Evolutionary conservation across 1,140 invertebrate species (phyloP), one percentile per base, ranked within the genome.

Genomic region (Drosophila kanapiae): DNA sequence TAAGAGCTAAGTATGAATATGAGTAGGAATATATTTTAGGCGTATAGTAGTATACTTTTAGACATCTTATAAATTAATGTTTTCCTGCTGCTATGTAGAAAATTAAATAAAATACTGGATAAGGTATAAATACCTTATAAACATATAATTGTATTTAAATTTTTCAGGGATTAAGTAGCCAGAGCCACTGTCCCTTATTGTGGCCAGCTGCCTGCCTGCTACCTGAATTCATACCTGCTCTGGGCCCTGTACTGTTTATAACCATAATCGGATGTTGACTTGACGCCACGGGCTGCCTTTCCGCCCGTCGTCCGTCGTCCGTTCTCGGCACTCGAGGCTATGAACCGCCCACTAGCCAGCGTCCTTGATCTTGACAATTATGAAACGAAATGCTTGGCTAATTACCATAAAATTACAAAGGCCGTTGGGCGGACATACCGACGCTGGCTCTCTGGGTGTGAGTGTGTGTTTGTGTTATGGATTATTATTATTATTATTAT

Each of bases 341-440:
- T 64, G 48, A 10, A 13, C 58, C 62, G 67, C 79, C 80, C 61
- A 68, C 65, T 57, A 63, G 45, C 53, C 61, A 23, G 60, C 54
- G 83, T 88, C 83, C 83, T 87, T 87, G 83, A 87, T 87, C 84
- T 87, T 87, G 83, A 80, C 84, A 77, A 88, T 84, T 84, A 57
- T 75, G 72, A 60, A 70, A 78, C 80, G 71, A 76, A 84, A 78
- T 70, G 67, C 64, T 29, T 27, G 65, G 68, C 67, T 88, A 88
- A 84, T 87, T 87, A 88, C 31, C 83, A 87, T 88, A 88, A 84
- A 67, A 77, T 75, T 78, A 86, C 82, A 86, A 75, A 82, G 62
- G 56, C 61, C 59, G 82, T 64, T 72, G 68, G 81, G 63, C 60
- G 70, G 64, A 33, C 27, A 35, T 38, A 10, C 35, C 42, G 45